Conservation (phyloP, 2,113 vertebrate species). For the Nansenia antarctica region DNA sequence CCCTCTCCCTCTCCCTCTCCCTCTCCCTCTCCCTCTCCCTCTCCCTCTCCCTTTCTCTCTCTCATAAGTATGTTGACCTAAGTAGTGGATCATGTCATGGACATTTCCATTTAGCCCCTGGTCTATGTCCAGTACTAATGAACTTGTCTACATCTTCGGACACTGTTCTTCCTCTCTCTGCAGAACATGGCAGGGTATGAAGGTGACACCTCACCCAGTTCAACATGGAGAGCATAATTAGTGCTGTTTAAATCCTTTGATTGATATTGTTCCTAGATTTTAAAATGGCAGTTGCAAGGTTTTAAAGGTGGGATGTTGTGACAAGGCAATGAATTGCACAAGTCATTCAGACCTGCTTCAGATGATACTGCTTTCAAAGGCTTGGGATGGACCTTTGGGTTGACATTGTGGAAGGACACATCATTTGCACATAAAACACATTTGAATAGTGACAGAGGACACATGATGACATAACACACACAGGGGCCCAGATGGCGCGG, state of each 20-base stretch:
- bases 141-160: neutral
- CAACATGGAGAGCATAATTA: conserved; percentile 23
- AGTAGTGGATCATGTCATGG: neutral
- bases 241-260: conserved; percentile 27
- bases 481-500: neutral
- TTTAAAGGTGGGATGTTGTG: neutral
- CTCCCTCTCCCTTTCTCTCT: neutral
- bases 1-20: neutral
- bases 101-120: conserved; percentile 22
- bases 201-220: conserved; percentile 34
- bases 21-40: neutral
- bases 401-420: conserved; percentile 15
- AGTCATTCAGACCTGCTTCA: neutral
- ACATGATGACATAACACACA: too few relatives aligned
- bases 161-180: neutral
- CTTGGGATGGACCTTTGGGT: neutral
- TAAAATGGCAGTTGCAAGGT: neutral
- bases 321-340: neutral
- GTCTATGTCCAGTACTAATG: conserved; percentile 27
- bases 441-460: conserved; percentile 12
- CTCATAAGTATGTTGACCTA: conserved; percentile 2
- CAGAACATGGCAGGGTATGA: conserved; percentile 15
- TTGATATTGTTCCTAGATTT: conserved; percentile 11
- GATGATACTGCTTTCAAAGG: neutral
- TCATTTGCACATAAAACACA: neutral